Evolutionary conservation across 2,797 vertebrate species (phyloP).

Genomic region (Megalops cyprinoides): DNA sequence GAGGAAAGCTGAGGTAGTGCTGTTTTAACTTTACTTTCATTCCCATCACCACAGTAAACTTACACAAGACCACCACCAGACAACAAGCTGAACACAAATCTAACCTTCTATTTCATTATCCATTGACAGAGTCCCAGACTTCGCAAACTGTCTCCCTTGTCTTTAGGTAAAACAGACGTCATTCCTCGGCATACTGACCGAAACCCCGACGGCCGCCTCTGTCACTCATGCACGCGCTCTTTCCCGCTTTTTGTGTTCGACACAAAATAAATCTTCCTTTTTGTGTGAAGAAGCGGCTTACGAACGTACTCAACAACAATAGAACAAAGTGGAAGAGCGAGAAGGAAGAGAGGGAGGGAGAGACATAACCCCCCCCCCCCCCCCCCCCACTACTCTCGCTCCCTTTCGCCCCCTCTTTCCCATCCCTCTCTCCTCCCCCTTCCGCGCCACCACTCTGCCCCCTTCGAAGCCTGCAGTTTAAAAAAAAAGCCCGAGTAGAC

Average conservation of each 20-base stretch:
- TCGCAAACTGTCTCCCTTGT: conserved; percentile 30
- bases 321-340: conserved; percentile 62
- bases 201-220: conserved; percentile 54
- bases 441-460: conserved; percentile 46
- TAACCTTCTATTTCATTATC: conserved; percentile 49
- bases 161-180: conserved; percentile 19
- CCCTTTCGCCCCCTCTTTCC: conserved; percentile 41
- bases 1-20: conserved; percentile 16
- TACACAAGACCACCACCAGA: background rate
- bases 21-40: conserved; percentile 17
- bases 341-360: conserved; percentile 40
- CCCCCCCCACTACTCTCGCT: conserved; percentile 32
- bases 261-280: conserved; percentile 22
- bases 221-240: conserved; percentile 62
- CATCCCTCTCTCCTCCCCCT: conserved; percentile 45
- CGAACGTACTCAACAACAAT: conserved; percentile 68
- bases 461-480: conserved; percentile 37
- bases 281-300: conserved; percentile 58
- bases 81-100: conserved; percentile 17
- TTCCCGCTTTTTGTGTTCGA: conserved; percentile 60
- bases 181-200: conserved; percentile 64
- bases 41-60: conserved; percentile 1
- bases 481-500: conserved; percentile 40
- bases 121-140: conserved; percentile 44
- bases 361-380: conserved; percentile 23